Evolutionary conservation across 2,797 vertebrate species (phyloP).

Genomic region (Danio choprae): DNA sequence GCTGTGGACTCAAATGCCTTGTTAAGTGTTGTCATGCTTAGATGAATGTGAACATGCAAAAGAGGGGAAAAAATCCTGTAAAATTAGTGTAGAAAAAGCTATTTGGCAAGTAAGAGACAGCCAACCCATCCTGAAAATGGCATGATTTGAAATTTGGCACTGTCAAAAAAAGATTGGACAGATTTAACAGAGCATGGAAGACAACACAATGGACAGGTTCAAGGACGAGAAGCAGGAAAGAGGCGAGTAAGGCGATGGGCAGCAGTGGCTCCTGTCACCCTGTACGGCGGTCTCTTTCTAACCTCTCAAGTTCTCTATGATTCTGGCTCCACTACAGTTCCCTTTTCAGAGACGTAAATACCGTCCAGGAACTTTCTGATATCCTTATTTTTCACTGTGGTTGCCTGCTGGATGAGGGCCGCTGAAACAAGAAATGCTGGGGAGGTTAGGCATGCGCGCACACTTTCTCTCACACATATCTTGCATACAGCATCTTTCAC

Average conservation of each 20-base stretch:
- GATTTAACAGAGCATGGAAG: neutral
- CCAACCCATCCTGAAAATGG: neutral
- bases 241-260: neutral
- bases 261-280: neutral
- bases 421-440: constrained; percentile 78
- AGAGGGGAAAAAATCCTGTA: neutral
- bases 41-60: neutral
- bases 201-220: neutral
- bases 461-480: neutral
- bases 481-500: neutral
- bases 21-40: constrained; percentile 1
- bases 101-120: neutral
- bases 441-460: constrained; percentile 58
- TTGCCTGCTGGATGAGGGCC: constrained; percentile 98
- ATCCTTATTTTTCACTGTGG: constrained; percentile 99
- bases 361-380: constrained; percentile 99
- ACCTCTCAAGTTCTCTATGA: constrained; percentile 82
- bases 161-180: neutral
- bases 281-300: constrained; percentile 60
- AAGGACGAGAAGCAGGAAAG: constrained; percentile 22
- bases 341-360: constrained; percentile 98
- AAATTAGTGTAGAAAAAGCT: neutral
- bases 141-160: neutral
- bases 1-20: constrained; percentile 31
- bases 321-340: constrained; percentile 87